Percentiles rank a stretch among this genome's conserved stretches.
These are phyloP conservation scores for Pseudobourletiella spinata DNA, from an alignment of 1,140 invertebrate species.

Conservation along the genomic window DNA sequence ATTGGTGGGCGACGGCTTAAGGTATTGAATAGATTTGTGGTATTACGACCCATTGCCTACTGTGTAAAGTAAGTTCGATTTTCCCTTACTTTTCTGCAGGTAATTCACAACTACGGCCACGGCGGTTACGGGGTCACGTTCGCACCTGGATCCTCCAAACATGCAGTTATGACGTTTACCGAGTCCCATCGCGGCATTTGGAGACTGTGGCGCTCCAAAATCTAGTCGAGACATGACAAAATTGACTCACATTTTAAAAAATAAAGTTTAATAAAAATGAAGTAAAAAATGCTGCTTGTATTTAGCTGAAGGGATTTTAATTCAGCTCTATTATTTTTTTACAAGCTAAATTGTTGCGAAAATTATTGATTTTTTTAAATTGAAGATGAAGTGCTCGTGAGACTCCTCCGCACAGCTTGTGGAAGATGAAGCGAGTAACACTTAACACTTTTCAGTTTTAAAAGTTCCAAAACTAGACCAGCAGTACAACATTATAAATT, in stretches of 20 bases:
- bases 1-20: conserved; percentile 1
- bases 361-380: no score
- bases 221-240: neutral
- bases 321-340: no score
- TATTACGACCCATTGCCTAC: neutral
- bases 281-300: no score
- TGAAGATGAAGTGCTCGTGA: no score
- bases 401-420: no score
- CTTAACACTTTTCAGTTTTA: no score
- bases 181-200: neutral
- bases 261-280: no score
- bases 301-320: no score
- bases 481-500: no score
- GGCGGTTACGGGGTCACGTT: conserved; percentile 81
- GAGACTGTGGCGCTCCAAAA: neutral
- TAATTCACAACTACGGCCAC: conserved; percentile 89
- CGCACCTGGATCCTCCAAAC: conserved; percentile 70
- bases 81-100: conserved; percentile 40
- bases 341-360: neutral
- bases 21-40: neutral
- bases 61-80: conserved; percentile 19
- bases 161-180: conserved; percentile 37
- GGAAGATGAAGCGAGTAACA: no score
- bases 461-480: no score
- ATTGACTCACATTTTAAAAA: neutral